Base-by-base conservation (phyloP, 2,113 vertebrate genomes). In the Anguilla rostrata region DNA sequence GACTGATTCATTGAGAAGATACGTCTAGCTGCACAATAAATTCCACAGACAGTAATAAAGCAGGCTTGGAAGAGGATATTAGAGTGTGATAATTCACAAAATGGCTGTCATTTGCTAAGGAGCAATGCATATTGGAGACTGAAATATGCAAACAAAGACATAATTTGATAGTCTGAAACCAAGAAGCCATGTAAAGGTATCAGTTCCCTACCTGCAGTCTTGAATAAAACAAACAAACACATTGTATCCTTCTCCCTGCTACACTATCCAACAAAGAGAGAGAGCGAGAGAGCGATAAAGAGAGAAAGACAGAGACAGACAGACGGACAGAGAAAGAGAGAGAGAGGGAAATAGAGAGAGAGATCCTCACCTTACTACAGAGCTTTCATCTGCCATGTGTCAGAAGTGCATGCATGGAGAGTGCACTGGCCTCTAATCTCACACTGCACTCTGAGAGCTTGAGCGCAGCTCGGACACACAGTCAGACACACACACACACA, bases 261-360 rank as follows among this genome's bases (percentile, higher is more conserved):
- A 66, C 22, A 26, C 20, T 26, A 26, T 66, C 22, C 22, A 0
- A 66, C 83, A 84, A 63, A 63, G 63, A 84, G 83, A 84, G 83
- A 66, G 41, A 39, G 34, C 40, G 22, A 57, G 39, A 39, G 9
- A 40, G 29, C 26, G 83, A 49, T 40, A 84, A 2, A 63, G 63
- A 84, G 57, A 84, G 83, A 66, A 22, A 39, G 82, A 83, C 20
- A 56, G 15, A 53, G 16, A 39, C 8, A 83, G 53, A 46, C 39
- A 83, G 34, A 34, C 34, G 34, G 34, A 66, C 83, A 84, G 40
- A 63, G 63, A 84, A 57, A 84, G 83, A 66, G 41, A 39, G 34
- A 66, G 22, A 57, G 39, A 39, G 9, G 26, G 29, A 66, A 57
- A 49, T 40, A 84, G 0, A 63, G 63, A 84, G 57, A 84, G 83